Evolutionary conservation across 2,113 vertebrate species (phyloP), one percentile per base, ranked within the genome.

Genomic region (Phyllostomus hastatus): DNA sequence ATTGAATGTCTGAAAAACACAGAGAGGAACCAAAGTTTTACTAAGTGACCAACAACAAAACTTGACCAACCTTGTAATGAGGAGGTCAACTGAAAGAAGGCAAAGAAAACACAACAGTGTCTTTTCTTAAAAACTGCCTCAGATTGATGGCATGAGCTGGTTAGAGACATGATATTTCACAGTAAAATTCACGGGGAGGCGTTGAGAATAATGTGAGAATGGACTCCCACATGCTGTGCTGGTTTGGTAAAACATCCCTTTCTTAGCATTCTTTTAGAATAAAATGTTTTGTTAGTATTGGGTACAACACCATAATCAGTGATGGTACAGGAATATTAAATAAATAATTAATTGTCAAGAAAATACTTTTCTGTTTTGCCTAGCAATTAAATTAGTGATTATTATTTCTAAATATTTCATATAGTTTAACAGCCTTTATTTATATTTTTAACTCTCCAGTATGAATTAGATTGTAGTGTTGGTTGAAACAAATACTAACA

Each of bases 1-100:
- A 99, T 98, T 92, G 99, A 99, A 88, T 99, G 99, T 99, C 99
- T 99, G 98, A 72, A 98, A 98, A 96, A 97, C 92, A 98, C 43
- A 90, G 50, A 85, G 89, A 96, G 54, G 50, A 54, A 94, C 89
- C 0, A 15, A 81, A 20, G 46, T 90, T 69, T 97, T 96, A 98
- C 26, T 80, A 80, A 85, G 72, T 17, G 14, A 85, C 79, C 90
- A 79, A 88, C 59, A 94, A 80, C 33, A 82, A 33, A 78, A 87
- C 10, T 79, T 59, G 67, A 78, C 80, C 43, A 94, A 96, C 52
- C 22, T 86, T 75, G 19, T 82, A 52, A 97, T 79, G 75, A 97
- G 95, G 87, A 79, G 75, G 89, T 90, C 9, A 94, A 92, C 91
- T 73, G 76, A 96, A 59, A 88, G 52, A 84, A 90, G 91, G 84